phyloP scores from a whole-genome alignment of 64 coral and sea anemone species.

The Hydrozoanthus tunicans region DNA sequence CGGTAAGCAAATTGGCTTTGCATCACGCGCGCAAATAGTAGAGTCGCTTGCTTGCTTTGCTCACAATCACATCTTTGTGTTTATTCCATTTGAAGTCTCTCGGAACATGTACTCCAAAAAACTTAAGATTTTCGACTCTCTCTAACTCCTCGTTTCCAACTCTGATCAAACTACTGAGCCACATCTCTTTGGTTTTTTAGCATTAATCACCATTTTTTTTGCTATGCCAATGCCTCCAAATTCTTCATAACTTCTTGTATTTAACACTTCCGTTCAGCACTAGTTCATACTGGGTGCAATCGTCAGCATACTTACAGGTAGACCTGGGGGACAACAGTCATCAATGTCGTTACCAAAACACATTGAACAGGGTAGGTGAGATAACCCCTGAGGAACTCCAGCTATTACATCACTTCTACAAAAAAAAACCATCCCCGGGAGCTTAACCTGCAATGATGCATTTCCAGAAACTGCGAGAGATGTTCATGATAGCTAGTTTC shows the following conservation, averaged over 20 bases:
- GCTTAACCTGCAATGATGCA: constrained; percentile 32
- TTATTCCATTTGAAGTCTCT: no score
- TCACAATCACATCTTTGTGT: no score
- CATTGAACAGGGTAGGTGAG: constrained; percentile 54
- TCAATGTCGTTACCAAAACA: constrained; percentile 45
- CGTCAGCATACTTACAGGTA: constrained; percentile 56
- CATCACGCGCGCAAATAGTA: no score
- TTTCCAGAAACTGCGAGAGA: constrained; percentile 48
- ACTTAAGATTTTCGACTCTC: no score
- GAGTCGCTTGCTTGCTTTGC: no score
- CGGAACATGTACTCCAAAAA: no score
- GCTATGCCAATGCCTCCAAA: not conserved
- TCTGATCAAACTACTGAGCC: constrained; percentile 13
- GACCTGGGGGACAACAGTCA: not conserved
- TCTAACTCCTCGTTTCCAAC: not conserved
- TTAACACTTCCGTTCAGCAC: not conserved
- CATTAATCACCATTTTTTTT: not conserved
- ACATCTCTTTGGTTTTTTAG: constrained; percentile 9
- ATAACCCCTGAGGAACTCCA: not conserved
- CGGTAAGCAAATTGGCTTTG: no score
- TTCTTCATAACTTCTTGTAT: constrained; percentile 20
- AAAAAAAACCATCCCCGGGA: not conserved
- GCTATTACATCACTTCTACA: not conserved
- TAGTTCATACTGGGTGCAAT: constrained; percentile 39
- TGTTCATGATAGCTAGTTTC: constrained; percentile 26